Base-by-base conservation (phyloP, 2,888 invertebrate species). In the Stomorhina lunata region DNA sequence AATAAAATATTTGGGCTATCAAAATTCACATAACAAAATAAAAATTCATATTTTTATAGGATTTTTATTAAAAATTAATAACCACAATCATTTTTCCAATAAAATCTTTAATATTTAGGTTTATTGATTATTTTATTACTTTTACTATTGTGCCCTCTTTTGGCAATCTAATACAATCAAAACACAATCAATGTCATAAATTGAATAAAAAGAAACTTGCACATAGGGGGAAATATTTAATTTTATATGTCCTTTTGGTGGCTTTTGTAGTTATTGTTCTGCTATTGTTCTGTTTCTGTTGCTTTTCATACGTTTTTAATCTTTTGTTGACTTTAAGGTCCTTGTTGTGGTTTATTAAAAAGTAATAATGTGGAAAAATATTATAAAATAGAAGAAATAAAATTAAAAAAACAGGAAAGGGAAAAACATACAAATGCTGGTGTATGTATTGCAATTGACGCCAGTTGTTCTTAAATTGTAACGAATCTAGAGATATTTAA, bases 401-500 rank as follows among this genome's bases (percentile, higher is more conserved):
- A 59, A 72, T 25, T 34, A 59, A 22, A 69, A 22, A 29, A 45
- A 15, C 25, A 27, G 34, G 22, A 69, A 69, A 53, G 53, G 22
- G 22, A 29, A 32, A 37, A 29, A n/a, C 20, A 37, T 17, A 61
- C 29, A 32, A 75, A 48, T 10, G 45, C 6, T 22, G 15, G 25
- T 34, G 15, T 5, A 15, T 40, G 25, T 43, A 45, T 32, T 57
- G 40, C n/a, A 32, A 66, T 76, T 68, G 29, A 66, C n/a, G 66
- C 66, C 66, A 20, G 37, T 32, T 45, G 17, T 27, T n/a, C n/a
- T n/a, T n/a, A n/a, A n/a, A 34, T 43, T 65, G 53, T 65, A 65
- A 40, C n/a, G n/a, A n/a, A n/a, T n/a, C n/a, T 32, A 65, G 65
- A 65, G 43, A 75, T 22, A 22, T 34, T 75, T 65, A 34, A 72